These are phyloP conservation scores for Eutrigla gurnardus DNA, from an alignment of 2,797 vertebrate species.

Conservation along the genomic window DNA sequence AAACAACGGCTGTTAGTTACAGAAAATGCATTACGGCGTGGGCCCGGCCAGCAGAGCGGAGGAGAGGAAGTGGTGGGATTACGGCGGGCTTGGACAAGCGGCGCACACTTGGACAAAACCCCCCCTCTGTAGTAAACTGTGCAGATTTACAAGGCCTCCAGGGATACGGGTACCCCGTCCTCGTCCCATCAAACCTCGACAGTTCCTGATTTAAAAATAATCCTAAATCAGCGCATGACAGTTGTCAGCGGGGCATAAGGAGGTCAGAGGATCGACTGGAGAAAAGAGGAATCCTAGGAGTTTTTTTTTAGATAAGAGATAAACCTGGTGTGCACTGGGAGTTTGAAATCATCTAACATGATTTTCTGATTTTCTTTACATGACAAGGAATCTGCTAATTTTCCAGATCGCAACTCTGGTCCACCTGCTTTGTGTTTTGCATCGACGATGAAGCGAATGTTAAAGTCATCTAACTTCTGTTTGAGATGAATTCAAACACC, in stretches of 20 bases:
- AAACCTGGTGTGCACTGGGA: not conserved
- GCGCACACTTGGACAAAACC: constrained; percentile 81
- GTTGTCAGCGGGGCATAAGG: constrained; percentile 81
- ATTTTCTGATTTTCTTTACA: not conserved
- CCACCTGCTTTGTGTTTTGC: not conserved
- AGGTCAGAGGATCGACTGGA: constrained; percentile 72
- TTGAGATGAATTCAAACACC: not conserved
- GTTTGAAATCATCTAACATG: constrained; percentile 3
- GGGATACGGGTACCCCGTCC: constrained; percentile 87
- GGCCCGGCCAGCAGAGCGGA: constrained; percentile 88
- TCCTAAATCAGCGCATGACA: constrained; percentile 90
- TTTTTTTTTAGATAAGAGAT: constrained; percentile 14
- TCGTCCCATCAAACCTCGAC: constrained; percentile 81
- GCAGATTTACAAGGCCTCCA: constrained; percentile 96
- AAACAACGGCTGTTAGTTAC: constrained; percentile 99
- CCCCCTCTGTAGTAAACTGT: constrained; percentile 91
- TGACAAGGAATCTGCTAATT: no score
- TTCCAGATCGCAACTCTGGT: not conserved
- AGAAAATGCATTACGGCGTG: constrained; percentile 99
- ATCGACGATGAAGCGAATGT: not conserved
- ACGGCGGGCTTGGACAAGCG: constrained; percentile 86
- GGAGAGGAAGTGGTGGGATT: constrained; percentile 99
- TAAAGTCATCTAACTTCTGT: not conserved
- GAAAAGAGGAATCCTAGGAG: not conserved
- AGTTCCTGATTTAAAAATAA: constrained; percentile 93